Evolutionary conservation across 2,113 vertebrate genomes (phyloP).

Genomic region (Damaliscus lunatus): DNA sequence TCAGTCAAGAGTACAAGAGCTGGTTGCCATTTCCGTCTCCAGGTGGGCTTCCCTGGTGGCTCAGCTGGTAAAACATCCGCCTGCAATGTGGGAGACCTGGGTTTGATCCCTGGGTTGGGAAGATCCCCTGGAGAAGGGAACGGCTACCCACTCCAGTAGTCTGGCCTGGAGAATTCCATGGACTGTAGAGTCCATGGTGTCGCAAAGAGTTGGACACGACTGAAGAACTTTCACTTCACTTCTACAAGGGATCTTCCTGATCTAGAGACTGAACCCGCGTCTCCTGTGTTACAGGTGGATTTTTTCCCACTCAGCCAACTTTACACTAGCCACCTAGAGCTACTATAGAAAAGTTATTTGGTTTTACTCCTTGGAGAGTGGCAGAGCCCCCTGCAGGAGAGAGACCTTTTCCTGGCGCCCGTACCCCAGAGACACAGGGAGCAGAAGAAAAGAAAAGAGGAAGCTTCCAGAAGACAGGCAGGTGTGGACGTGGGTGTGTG

Average conservation of each 20-base stretch:
- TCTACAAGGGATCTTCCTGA: background rate
- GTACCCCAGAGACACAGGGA: background rate
- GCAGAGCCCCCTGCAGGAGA: background rate
- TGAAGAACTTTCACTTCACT: too few species aligned
- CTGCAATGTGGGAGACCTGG: too few species aligned
- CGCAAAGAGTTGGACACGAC: too few species aligned
- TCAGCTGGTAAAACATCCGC: too few species aligned
- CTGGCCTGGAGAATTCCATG: too few species aligned
- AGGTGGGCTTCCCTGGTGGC: too few species aligned
- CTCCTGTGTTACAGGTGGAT: background rate
- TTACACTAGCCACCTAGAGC: background rate
- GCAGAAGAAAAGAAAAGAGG: background rate
- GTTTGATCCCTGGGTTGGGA: too few species aligned
- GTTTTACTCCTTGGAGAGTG: background rate
- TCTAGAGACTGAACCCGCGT: fast-evolving
- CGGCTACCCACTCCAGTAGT: too few species aligned
- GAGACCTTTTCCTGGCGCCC: background rate
- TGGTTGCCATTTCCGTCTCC: background rate
- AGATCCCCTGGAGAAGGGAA: too few species aligned
- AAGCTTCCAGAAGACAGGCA: background rate
- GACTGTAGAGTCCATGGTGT: too few species aligned
- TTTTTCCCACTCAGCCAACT: background rate
- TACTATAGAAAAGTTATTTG: background rate
- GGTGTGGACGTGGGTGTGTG: background rate
- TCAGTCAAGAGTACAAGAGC: background rate